phyloP scores from a whole-genome alignment of 2,888 invertebrate species.

The Cataglyphis rosenhaueri region DNA sequence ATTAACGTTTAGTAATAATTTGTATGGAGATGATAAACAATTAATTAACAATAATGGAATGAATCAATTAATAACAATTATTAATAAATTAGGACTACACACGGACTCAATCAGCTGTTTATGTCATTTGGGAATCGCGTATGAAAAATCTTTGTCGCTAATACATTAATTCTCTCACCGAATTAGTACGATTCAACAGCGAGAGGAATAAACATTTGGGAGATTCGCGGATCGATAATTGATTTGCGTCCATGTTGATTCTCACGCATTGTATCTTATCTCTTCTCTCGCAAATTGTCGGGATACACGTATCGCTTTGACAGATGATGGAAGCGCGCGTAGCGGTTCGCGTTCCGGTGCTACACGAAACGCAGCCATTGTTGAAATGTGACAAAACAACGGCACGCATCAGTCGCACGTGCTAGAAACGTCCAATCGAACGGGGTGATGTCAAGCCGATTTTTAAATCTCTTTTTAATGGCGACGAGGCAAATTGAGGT shows the following conservation, averaged over 20 bases:
- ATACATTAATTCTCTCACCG: slow-evolving; percentile 18
- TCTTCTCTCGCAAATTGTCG: not conserved
- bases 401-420: not conserved
- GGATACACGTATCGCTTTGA: slow-evolving; percentile 27
- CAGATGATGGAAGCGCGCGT: not conserved
- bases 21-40: not conserved
- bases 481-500: not conserved
- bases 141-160: not conserved
- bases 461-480: slow-evolving; percentile 23
- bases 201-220: not conserved
- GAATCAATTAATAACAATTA: not conserved
- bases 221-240: slow-evolving; percentile 14
- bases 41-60: not conserved
- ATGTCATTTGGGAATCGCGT: not conserved
- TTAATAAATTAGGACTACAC: not conserved
- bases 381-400: slow-evolving; percentile 25
- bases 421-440: not conserved
- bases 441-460: not conserved
- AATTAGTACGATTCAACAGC: not conserved
- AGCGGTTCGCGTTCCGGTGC: not conserved
- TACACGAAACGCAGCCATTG: slow-evolving; percentile 7
- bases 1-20: not conserved
- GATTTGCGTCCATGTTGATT: not conserved
- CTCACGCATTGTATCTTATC: not conserved
- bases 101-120: not conserved